Evolutionary conservation across 1,140 invertebrate genomes (phyloP), one percentile per base, ranked within the genome.

Genomic region (Pristionchus pacificus): DNA sequence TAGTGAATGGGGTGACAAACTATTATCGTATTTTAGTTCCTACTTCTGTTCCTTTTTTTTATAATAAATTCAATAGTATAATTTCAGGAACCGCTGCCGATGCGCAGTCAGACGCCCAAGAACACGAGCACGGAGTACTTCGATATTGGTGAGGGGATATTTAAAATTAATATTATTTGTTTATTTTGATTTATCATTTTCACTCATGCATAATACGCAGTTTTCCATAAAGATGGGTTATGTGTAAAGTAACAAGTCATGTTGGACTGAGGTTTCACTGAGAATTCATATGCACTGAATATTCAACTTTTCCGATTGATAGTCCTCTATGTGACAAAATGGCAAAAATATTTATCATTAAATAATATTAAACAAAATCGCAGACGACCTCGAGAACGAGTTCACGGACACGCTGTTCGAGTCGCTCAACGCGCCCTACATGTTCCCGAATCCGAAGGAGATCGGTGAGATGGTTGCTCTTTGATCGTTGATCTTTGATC

Each of bases 371-470:
- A n/a, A 77, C 32, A 28, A 30, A n/a, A 75, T 78, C 60, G 77
- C 55, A 28, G 79, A 80, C 58, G 80, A 82, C 55, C 71, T 77
- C 31, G 80, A 81, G 27, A 82, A 83, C 65, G 73, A 75, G 28
- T 84, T 83, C 70, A 84, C 81, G 10, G 80, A 83, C 66, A 83
- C 80, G 14, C 74, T 87, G 1, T 87, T 87, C 70, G 79, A 85
- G 15, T 83, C 75, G n/a, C 78, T 87, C n/a, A 92, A 92, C 86
- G 92, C 93, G 84, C 92, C 93, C 25, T 93, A 95, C 87, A 90
- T 91, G 71, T 97, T 97, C 87, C 95, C 95, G 6, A 94, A 97
- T 88, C 90, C 93, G 32, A 89, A 92, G 86, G 95, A 98, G 88
- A 93, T 97, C 77, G 91, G 93, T 96, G 87, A 87, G 85, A 80